Evolutionary conservation across 1,140 invertebrate species (phyloP), one percentile per base, ranked within the genome.

Genomic region (Drosophila pectinifera): DNA sequence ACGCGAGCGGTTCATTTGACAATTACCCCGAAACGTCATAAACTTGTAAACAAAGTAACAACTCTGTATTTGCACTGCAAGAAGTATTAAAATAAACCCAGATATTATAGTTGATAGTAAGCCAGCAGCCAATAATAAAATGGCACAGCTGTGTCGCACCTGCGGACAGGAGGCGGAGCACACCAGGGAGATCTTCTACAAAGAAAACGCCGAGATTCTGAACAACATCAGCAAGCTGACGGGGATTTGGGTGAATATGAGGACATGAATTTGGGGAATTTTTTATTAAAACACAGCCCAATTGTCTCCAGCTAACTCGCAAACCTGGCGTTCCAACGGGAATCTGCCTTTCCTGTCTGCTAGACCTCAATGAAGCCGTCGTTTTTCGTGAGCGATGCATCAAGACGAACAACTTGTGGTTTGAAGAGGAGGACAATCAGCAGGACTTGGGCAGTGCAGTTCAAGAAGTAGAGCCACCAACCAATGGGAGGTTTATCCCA

Each of bases 341-440:
- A 1, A 84, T 84, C 39, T 83, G 80, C 8, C 13, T 48, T 0
- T 45, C 46, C 11, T 83, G 80, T 14, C n/a, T 70, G 45, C 36
- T 62, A 13, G 38, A 81, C 13, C 61, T 81, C 5, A 61, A 81
- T 14, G 42, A 73, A 18, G 78, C 78, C 16, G 26, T 77, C 1
- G 46, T 26, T 2, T 81, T 81, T 28, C 58, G 78, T 14, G 42
- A 64, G 8, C 73, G 53, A 7, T 81, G 78, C n/a, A 55, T 81
- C 10, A 48, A 49, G 20, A 59, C 20, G 0, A 57, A 80, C 26
- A 36, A 18, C 11, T 14, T 36, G 16, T 73, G 61, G 55, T 28
- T 34, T 11, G 8, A 63, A 7, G 13, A 51, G 2, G 28, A 22
- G 10, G 4, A 28, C 10, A 16, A 8, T 26, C 4, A 11, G 24